These are phyloP conservation scores for Sciurus carolinensis DNA, from an alignment of 2,797 vertebrate genomes.

Conservation along the genomic window DNA sequence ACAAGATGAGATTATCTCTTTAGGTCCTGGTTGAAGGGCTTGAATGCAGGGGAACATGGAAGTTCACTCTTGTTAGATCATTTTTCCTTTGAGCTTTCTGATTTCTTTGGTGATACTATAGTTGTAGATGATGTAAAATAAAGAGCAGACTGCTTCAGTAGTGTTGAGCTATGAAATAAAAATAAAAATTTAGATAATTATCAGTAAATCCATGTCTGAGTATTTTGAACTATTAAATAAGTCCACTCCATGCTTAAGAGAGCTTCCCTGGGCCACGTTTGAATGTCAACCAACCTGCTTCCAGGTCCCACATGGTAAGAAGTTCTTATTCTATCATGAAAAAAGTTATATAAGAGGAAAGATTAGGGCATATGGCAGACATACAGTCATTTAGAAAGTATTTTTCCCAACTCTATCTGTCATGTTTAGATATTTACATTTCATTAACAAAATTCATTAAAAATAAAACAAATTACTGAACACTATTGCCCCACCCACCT, in stretches of 20 bases:
- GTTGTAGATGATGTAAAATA: not conserved
- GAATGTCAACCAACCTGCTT: not conserved
- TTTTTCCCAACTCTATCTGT: not conserved
- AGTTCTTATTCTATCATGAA: not conserved
- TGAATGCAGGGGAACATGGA: not conserved
- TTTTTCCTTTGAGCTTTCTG: not conserved
- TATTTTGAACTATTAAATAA: not conserved
- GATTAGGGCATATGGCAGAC: not conserved
- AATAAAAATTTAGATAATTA: not conserved
- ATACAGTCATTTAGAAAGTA: not conserved
- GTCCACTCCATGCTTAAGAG: not conserved
- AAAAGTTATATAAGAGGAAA: not conserved
- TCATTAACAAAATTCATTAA: slow-evolving; percentile 11
- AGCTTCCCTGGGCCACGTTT: not conserved
- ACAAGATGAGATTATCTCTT: not conserved
- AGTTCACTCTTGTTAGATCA: not conserved
- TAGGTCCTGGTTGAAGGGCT: not conserved
- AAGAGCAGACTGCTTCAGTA: not conserved
- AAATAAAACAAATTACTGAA: not conserved
- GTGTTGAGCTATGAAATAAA: not conserved
- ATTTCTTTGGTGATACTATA: not conserved
- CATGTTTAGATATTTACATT: not conserved
- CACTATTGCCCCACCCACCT: not conserved
- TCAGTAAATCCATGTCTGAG: not conserved
- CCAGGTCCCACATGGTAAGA: not conserved